Percentiles rank a stretch among this genome's conserved stretches.
Conservation (phyloP, 2,888 invertebrate species). For the Quadroppia sp. region DNA sequence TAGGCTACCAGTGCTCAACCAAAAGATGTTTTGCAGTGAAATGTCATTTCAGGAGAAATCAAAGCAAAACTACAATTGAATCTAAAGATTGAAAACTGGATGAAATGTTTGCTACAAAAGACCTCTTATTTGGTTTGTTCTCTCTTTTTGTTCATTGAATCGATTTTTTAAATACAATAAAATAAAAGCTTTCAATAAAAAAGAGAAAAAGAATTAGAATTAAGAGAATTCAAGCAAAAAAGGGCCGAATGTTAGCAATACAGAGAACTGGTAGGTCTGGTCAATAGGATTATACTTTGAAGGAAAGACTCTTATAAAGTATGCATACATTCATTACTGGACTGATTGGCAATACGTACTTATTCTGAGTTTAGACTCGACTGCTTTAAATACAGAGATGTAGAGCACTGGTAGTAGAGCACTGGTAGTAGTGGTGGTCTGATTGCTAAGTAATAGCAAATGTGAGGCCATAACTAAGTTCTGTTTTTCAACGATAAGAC, state of each 20-base stretch:
- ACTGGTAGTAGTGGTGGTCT: background rate
- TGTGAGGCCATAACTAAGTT: conserved; percentile 18
- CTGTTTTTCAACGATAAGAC: conserved; percentile 13
- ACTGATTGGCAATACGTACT: background rate
- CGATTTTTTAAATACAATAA: conserved; percentile 7
- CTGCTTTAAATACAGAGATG: conserved; percentile 28
- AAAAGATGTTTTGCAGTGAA: background rate
- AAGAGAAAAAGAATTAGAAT: background rate
- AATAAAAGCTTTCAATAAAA: background rate
- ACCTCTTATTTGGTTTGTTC: background rate
- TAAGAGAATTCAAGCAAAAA: background rate
- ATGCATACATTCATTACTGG: conserved; percentile 24
- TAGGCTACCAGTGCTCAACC: background rate
- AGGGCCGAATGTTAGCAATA: background rate
- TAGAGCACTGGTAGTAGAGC: background rate
- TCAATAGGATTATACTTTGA: background rate
- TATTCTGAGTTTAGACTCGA: conserved; percentile 15
- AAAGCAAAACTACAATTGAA: background rate
- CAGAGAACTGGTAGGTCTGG: background rate
- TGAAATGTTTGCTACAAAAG: background rate
- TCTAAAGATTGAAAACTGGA: background rate
- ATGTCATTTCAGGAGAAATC: conserved; percentile 5
- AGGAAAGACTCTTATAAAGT: conserved; percentile 14
- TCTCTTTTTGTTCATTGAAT: background rate
- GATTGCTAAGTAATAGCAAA: background rate